Conservation (phyloP, 2,888 invertebrate genomes). For the Pheosia tremula region DNA sequence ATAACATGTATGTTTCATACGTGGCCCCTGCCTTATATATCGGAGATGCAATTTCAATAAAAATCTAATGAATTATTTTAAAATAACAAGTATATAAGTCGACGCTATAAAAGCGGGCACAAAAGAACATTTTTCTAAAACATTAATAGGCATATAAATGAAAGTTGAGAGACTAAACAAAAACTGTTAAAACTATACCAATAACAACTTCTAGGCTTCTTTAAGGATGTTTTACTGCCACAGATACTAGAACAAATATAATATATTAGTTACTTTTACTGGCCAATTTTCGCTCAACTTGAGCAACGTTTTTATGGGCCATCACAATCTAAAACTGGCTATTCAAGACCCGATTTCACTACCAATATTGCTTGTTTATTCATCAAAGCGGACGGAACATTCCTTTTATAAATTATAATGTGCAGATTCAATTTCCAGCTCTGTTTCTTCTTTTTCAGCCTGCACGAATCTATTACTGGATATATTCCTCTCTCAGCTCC, state of each 20-base stretch:
- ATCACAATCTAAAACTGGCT: background rate
- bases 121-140: background rate
- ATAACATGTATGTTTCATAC: too few species aligned
- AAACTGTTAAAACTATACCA: background rate
- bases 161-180: background rate
- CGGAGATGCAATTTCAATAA: too few species aligned
- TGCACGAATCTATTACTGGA: too few species aligned
- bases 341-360: background rate
- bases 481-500: too few species aligned
- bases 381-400: background rate
- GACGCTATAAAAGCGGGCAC: background rate
- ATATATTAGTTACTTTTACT: slow-evolving; percentile 1
- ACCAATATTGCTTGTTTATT: background rate
- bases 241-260: slow-evolving; percentile 4
- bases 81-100: background rate
- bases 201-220: slow-evolving; percentile 1
- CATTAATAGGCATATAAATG: background rate
- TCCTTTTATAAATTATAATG: too few species aligned
- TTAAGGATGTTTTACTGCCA: background rate
- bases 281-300: background rate
- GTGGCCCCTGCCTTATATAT: too few species aligned
- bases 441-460: too few species aligned
- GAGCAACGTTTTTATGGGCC: slow-evolving; percentile 3
- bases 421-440: too few species aligned
- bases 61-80: too few species aligned